Base-by-base conservation (phyloP, 2,113 vertebrate genomes). In the Microtus richardsoni region DNA sequence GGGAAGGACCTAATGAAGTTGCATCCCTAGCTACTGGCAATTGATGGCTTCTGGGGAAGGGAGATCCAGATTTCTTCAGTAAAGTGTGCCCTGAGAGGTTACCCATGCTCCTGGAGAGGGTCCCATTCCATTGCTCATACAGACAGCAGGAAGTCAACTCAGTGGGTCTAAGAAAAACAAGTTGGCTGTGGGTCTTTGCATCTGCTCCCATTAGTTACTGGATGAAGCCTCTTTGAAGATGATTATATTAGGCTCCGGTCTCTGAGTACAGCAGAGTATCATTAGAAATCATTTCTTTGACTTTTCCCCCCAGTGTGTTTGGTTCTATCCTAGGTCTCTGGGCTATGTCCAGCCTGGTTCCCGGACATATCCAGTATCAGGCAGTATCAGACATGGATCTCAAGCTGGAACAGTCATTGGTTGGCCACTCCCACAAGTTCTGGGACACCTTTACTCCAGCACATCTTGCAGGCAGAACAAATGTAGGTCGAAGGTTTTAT, bases 231-330 rank as follows among this genome's bases (percentile, higher is more conserved):
- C 36, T 71, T 36, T 30, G 70, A 21, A n/a, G 36, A 39, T 0
- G 0, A n/a, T n/a, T 19, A n/a, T 71, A 6, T 7, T 39, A 71
- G 7, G 3, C 36, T 71, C 70, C 8, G 1, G 7, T 39, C 70
- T 39, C 21, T 22, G 16, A 71, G n/a, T 39, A 10, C 5, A 71
- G n/a, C 8, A 39, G 7, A 39, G 19, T 22, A 10, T 71, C 36
- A 19, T 71, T 71, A 71, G 14, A 36, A 71, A 71, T n/a, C 7
- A 71, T 71, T 71, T 39, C 3, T 71, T 71, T 39, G 70, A 71
- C 19, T 21, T 4, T 39, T 9, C 0, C 36, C 36, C 36, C 1
- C n/a, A 22, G 39, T 71, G 3, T 39, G 3, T 71, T n/a, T 21
- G 19, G n/a, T 71, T 39, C 17, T 71, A 4, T 71, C n/a, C 36